Base-by-base conservation (phyloP, 2,888 invertebrate genomes). In the Blomia tropicalis region DNA sequence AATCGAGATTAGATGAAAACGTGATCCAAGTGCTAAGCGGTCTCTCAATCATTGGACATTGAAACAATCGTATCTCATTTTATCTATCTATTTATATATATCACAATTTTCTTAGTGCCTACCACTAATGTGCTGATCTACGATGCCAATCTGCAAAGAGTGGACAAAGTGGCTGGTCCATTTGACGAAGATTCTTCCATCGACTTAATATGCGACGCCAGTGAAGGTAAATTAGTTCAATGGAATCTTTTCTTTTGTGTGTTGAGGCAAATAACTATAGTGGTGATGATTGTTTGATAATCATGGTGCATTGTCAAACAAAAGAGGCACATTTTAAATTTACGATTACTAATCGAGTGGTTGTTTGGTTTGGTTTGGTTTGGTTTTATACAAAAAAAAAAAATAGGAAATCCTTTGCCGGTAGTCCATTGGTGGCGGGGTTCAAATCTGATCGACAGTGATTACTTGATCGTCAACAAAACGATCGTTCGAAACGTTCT, bases 101-200 rank as follows among this genome's bases (percentile, higher is more conserved):
- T 36, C 7, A 17, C 36, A 11, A 11, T 7, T 27, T 2, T 22
- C 17, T 22, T 19, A 64, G 64, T 64, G 62, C 64, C 64, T 59
- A 56, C 54, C 32, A 54, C 56, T 19, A 41, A 44, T 25, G 54
- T 64, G 23, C 30, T 53, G n/a, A 63, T 64, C 36, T 60, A 44
- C 27, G 59, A 63, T 23, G 47, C 59, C 31, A 36, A 58, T 32
- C 43, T 59, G 30, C 44, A 59, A 25, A 32, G 32, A 27, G 51
- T 65, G 32, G 51, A 60, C 29, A 51, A 65, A 27, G 51, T 65
- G 25, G 65, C 60, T 41, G 72, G 72, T n/a, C 72, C 72, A 27
- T 72, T 70, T 60, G 65, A 68, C 27, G 71, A 71, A 67, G 71
- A 70, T 27, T 70, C 71, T 25, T 69, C 69, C 56, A 69, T 71